A percentile compares a stretch with the other conserved stretches of the same genome.
Conservation (phyloP, 2,797 vertebrate species). For the Semotilus atromaculatus region DNA sequence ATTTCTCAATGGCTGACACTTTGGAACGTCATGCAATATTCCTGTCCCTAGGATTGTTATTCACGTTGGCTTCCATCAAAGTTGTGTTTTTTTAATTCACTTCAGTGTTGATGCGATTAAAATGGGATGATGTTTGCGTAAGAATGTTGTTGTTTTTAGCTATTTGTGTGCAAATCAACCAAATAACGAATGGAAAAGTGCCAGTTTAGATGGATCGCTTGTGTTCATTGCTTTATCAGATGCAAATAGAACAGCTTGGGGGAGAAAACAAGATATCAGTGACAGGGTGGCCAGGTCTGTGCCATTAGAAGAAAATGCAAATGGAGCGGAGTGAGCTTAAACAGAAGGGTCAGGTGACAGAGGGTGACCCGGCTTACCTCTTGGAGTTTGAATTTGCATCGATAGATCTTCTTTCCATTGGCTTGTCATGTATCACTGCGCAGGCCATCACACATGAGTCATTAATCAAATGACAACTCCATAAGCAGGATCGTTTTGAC, state of each 20-base stretch:
- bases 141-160: constrained; percentile 8
- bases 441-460: constrained; percentile 73
- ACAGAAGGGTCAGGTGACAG: constrained; percentile 72
- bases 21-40: constrained; percentile 34
- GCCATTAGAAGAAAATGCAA: constrained; percentile 76
- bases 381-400: constrained; percentile 77
- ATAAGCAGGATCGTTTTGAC: constrained; percentile 60
- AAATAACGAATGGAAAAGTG: constrained; percentile 19
- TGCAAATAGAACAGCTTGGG: constrained; percentile 73
- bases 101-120: not conserved
- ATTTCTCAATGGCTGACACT: constrained; percentile 31
- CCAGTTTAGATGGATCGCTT: constrained; percentile 49
- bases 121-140: not conserved
- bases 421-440: constrained; percentile 77
- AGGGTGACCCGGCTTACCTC: constrained; percentile 68
- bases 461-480: constrained; percentile 81
- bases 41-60: not conserved
- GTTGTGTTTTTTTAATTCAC: not conserved
- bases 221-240: constrained; percentile 67
- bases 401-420: constrained; percentile 82
- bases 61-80: not conserved
- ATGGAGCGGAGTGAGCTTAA: constrained; percentile 65
- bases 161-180: constrained; percentile 29
- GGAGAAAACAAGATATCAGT: constrained; percentile 63
- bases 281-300: constrained; percentile 64